These are phyloP conservation scores for Halichoeres trimaculatus DNA, from an alignment of 2,113 vertebrate genomes.

Conservation along the genomic window DNA sequence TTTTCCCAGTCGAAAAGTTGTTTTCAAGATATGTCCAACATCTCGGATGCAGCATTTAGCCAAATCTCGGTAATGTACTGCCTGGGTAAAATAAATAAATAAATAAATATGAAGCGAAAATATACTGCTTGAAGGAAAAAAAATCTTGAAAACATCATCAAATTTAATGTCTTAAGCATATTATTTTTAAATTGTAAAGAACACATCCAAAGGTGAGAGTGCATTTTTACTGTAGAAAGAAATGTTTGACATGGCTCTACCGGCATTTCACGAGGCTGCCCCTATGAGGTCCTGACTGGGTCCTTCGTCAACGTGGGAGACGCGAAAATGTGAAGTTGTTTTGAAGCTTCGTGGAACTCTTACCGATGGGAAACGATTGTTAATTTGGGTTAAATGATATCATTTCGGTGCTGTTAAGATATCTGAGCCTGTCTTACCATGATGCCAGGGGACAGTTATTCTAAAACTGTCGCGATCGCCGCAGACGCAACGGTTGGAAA, in stretches of 20 bases:
- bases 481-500: constrained; percentile 79
- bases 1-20: no score
- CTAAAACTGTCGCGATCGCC: constrained; percentile 81
- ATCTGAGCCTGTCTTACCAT: constrained; percentile 75
- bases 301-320: constrained; percentile 76
- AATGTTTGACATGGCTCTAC: background rate
- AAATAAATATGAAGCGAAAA: no score
- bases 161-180: no score
- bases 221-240: no score
- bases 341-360: constrained; percentile 37
- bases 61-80: no score
- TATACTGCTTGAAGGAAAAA: no score
- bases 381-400: background rate
- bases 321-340: constrained; percentile 76
- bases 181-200: no score
- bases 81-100: no score
- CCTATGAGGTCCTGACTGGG: constrained; percentile 57
- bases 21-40: no score
- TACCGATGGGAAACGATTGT: background rate
- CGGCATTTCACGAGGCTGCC: constrained; percentile 46
- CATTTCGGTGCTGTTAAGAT: background rate
- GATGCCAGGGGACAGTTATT: constrained; percentile 93
- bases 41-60: no score
- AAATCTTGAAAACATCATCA: no score
- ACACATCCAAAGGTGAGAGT: no score